Conservation (phyloP, 2,113 vertebrate genomes). For the Protomyctophum bolini region DNA sequence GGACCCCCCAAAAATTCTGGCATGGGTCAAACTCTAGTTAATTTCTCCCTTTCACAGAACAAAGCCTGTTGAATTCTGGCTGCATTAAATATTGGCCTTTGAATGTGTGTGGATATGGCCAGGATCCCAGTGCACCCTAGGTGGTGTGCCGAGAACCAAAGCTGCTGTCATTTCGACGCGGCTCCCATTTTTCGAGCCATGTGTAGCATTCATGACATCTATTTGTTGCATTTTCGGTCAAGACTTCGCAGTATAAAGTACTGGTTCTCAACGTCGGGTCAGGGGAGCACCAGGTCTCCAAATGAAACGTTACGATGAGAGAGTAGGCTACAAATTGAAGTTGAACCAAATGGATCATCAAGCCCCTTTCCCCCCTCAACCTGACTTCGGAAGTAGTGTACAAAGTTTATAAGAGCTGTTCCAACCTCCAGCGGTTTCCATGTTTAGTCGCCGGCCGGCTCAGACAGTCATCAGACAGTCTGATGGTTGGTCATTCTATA, state of each 20-base stretch:
- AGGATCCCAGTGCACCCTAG: slow-evolving; percentile 1
- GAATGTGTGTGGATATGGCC: slow-evolving; percentile 11
- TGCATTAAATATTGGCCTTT: slow-evolving; percentile 2
- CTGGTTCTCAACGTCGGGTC: too few species aligned
- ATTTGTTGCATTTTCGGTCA: too few species aligned
- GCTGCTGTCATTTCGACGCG: not conserved
- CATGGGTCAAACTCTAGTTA: not conserved
- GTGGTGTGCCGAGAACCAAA: not conserved
- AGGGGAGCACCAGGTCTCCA: too few species aligned
- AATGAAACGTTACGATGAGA: too few species aligned
- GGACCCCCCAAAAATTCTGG: too few species aligned
- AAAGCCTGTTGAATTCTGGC: slow-evolving; percentile 13
- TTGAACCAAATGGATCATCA: too few species aligned
- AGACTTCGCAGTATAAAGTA: too few species aligned
- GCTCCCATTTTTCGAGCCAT: not conserved
- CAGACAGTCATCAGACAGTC: slow-evolving; percentile 1
- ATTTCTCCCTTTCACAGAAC: slow-evolving; percentile 4
- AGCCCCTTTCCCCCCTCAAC: not conserved
- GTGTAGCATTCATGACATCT: too few species aligned
- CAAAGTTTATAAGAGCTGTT: slow-evolving; percentile 21
- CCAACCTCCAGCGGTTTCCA: slow-evolving; percentile 37
- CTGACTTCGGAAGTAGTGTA: slow-evolving; percentile 16
- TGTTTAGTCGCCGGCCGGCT: slow-evolving; percentile 20
- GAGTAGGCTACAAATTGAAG: too few species aligned
- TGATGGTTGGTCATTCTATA: slow-evolving; percentile 44